These are phyloP conservation scores for Nansenia antarctica DNA, from an alignment of 2,113 vertebrate species.

Conservation along the genomic window DNA sequence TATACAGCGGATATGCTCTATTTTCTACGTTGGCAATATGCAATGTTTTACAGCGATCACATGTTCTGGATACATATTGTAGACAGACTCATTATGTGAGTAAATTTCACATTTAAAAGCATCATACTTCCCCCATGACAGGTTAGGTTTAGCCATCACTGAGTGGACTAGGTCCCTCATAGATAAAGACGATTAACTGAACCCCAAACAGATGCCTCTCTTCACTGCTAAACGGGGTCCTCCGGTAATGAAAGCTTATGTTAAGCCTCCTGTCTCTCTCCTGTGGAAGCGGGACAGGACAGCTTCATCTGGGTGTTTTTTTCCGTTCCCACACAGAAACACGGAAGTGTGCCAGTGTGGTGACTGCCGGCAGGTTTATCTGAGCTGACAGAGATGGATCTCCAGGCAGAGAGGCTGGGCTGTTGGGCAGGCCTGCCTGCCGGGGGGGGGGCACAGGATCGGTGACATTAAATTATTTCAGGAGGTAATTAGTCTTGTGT, in stretches of 20 bases:
- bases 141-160: too few relatives aligned
- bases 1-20: too few relatives aligned
- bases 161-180: too few relatives aligned
- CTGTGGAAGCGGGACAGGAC: constrained; percentile 41
- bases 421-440: constrained; percentile 82
- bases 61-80: too few relatives aligned
- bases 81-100: too few relatives aligned
- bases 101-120: too few relatives aligned
- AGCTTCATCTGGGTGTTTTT: constrained; percentile 55
- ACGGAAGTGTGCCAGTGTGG: constrained; percentile 72
- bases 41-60: too few relatives aligned
- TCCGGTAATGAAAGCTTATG: constrained; percentile 56
- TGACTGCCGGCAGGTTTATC: constrained; percentile 86
- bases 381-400: constrained; percentile 87
- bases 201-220: constrained; percentile 51
- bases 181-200: constrained; percentile 46
- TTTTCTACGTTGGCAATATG: too few relatives aligned
- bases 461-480: constrained; percentile 89
- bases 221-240: constrained; percentile 50
- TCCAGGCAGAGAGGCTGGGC: constrained; percentile 80
- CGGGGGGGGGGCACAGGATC: constrained; percentile 77
- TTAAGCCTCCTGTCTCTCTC: constrained; percentile 54
- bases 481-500: constrained; percentile 86
- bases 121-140: too few relatives aligned
- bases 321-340: constrained; percentile 56